Evolutionary conservation across 2,888 invertebrate genomes (phyloP).

Genomic region (Cyaniris semiargus): DNA sequence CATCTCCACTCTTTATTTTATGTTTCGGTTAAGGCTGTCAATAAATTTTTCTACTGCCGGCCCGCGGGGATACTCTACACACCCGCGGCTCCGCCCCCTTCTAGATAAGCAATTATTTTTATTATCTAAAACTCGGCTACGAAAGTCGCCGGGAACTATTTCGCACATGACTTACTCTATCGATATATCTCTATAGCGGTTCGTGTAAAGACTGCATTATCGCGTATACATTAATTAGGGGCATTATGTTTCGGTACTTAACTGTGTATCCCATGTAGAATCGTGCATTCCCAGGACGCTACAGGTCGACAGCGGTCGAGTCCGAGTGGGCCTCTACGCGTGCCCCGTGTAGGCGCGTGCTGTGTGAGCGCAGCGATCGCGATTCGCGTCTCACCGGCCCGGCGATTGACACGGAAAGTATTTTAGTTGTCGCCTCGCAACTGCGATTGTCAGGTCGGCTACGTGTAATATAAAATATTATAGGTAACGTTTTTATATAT

Average conservation of each 20-base stretch:
- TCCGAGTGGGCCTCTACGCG: constrained; percentile 71
- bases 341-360: constrained; percentile 75
- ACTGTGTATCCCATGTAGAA: constrained; percentile 75
- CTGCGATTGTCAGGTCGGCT: constrained; percentile 62
- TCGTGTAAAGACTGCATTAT: constrained; percentile 23
- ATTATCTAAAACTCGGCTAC: constrained; percentile 69
- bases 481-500: constrained; percentile 59
- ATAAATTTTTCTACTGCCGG: constrained; percentile 20
- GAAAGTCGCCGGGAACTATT: constrained; percentile 49
- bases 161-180: constrained; percentile 30
- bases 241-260: constrained; percentile 72
- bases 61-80: constrained; percentile 30
- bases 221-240: constrained; percentile 55
- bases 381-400: not conserved
- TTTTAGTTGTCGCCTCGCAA: constrained; percentile 49
- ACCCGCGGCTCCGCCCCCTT: constrained; percentile 36
- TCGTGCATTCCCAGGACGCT: constrained; percentile 77
- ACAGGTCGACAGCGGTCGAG: constrained; percentile 71
- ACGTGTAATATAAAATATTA: constrained; percentile 55
- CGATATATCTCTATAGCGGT: constrained; percentile 26
- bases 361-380: constrained; percentile 55
- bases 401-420: constrained; percentile 46
- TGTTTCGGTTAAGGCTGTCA: constrained; percentile 9
- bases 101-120: constrained; percentile 62
- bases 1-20: constrained; percentile 20